phyloP scores from a whole-genome alignment of 1,140 invertebrate species.

The Aleiodes sp. region DNA sequence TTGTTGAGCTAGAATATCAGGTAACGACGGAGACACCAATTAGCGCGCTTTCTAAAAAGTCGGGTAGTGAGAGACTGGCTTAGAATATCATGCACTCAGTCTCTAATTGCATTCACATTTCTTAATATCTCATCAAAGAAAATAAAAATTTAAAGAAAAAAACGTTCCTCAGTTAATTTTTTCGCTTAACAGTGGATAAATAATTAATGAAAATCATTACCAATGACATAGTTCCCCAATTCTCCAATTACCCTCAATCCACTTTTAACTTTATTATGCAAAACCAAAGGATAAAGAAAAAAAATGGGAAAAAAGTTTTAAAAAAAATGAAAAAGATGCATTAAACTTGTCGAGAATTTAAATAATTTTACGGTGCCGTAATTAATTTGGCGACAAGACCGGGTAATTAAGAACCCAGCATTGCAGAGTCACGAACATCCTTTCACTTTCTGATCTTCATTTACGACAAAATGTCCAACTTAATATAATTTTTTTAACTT shows the following conservation, averaged over 20 bases:
- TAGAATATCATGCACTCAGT: background rate
- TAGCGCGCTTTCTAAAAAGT: constrained; percentile 24
- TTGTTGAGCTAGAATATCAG: constrained; percentile 29
- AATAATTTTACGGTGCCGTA: background rate
- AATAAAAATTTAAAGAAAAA: too few relatives aligned
- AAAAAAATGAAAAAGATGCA: too few relatives aligned
- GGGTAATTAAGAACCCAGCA: background rate
- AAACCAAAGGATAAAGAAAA: too few relatives aligned
- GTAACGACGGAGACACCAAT: constrained; percentile 36
- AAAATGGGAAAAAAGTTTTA: too few relatives aligned
- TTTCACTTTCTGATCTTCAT: constrained; percentile 13
- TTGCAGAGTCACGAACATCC: constrained; percentile 4
- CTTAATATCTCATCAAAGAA: too few relatives aligned
- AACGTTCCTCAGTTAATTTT: too few relatives aligned
- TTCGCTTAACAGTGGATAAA: too few relatives aligned
- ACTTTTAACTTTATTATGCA: too few relatives aligned
- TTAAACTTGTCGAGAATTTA: constrained; percentile 1
- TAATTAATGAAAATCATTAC: too few relatives aligned
- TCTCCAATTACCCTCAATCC: too few relatives aligned
- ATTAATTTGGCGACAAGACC: constrained; percentile 10
- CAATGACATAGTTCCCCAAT: too few relatives aligned
- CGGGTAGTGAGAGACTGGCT: background rate
- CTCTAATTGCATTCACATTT: constrained; percentile 14
- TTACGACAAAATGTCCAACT: constrained; percentile 15
- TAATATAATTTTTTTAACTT: too few relatives aligned